Evolutionary conservation across 2,888 invertebrate species (phyloP).

Genomic region (Pyrocoelia pectoralis): DNA sequence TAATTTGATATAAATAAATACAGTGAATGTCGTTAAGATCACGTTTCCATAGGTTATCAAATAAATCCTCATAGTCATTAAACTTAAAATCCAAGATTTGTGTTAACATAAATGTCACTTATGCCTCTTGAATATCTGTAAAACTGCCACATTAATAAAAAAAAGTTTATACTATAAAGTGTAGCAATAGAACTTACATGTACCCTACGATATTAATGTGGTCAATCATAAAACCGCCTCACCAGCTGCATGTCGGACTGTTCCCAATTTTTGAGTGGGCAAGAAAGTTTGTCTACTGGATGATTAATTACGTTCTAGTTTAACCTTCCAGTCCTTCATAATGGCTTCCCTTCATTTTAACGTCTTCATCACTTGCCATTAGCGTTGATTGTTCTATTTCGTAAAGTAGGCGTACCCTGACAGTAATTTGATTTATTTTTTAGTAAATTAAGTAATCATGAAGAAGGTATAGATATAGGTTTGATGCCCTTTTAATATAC

Average conservation of each 20-base stretch:
- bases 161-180: neutral
- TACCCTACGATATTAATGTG: neutral
- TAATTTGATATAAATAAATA: no score
- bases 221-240: neutral
- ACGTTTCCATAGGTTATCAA: no score
- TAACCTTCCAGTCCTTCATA: neutral
- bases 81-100: no score
- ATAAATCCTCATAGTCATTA: no score
- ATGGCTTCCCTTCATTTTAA: neutral
- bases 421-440: neutral
- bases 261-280: constrained; percentile 11
- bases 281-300: constrained; percentile 12
- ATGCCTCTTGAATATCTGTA: no score
- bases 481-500: no score
- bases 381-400: constrained; percentile 8
- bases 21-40: no score
- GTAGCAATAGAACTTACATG: neutral
- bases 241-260: neutral
- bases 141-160: no score
- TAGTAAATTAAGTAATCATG: neutral
- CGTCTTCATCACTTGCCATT: constrained; percentile 11
- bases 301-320: constrained; percentile 12
- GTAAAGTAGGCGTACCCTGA: neutral
- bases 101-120: no score
- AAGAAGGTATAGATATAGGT: no score